These are phyloP conservation scores for Enteromius fasciolatus DNA, from an alignment of 2,797 vertebrate genomes.

Conservation along the genomic window DNA sequence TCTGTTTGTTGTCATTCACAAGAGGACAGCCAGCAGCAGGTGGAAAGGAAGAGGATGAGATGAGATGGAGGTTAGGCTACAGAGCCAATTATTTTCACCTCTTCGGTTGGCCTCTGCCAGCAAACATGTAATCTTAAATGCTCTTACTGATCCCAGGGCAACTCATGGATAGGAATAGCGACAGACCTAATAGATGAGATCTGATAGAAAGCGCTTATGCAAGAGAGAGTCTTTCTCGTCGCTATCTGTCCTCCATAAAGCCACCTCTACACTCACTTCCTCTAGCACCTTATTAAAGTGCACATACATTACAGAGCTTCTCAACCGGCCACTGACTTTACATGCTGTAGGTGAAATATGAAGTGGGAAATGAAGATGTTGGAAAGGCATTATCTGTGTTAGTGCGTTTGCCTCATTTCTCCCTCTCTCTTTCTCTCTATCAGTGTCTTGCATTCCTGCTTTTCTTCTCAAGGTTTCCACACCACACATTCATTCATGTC, in stretches of 20 bases:
- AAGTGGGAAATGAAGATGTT: conserved; percentile 27
- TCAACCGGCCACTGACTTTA: background rate
- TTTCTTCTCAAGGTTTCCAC: conserved; percentile 11
- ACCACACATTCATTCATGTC: background rate
- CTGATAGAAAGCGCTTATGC: conserved; percentile 10
- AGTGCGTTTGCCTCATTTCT: background rate
- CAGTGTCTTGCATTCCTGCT: background rate
- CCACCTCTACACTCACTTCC: background rate
- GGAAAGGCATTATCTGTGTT: conserved; percentile 8
- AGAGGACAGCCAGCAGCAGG: conserved; percentile 24
- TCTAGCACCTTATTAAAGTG: conserved; percentile 32
- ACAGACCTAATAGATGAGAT: conserved; percentile 40
- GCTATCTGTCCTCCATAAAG: conserved; percentile 57
- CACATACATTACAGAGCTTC: conserved; percentile 31
- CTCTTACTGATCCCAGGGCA: conserved; percentile 69
- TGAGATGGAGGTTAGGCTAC: conserved; percentile 61
- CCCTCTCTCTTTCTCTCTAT: background rate
- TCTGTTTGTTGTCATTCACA: conserved; percentile 61
- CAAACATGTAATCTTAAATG: conserved; percentile 76
- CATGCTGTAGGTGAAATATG: conserved; percentile 14
- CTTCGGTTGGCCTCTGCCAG: conserved; percentile 69
- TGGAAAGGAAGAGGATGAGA: conserved; percentile 22
- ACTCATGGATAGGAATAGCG: conserved; percentile 15
- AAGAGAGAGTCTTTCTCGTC: background rate
- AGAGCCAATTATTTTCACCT: conserved; percentile 81